Evolutionary conservation across 2,888 invertebrate species (phyloP).

Genomic region (Drosophila nr. fundita): DNA sequence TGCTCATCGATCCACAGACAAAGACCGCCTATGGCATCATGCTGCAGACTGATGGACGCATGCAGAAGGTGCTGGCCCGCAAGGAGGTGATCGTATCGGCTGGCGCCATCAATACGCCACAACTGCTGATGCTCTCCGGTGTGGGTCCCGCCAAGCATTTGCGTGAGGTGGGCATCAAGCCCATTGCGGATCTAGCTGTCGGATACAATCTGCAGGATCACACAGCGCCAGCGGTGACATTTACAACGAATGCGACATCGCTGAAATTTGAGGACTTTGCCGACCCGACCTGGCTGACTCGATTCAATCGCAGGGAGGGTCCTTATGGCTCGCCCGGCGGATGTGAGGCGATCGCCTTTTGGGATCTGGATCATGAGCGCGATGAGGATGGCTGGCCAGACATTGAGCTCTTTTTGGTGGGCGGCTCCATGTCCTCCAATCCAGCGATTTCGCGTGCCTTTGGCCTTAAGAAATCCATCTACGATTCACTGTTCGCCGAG

Average conservation of each 20-base stretch:
- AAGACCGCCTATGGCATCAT: slow-evolving; percentile 87
- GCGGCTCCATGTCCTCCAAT: slow-evolving; percentile 85
- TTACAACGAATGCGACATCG: slow-evolving; percentile 85
- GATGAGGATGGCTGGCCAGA: slow-evolving; percentile 87
- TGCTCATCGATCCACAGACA: slow-evolving; percentile 86
- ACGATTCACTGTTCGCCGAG: slow-evolving; percentile 85
- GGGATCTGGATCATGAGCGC: slow-evolving; percentile 87
- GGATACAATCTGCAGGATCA: slow-evolving; percentile 89
- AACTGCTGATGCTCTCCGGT: slow-evolving; percentile 92
- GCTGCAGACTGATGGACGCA: slow-evolving; percentile 84
- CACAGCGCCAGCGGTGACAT: slow-evolving; percentile 89
- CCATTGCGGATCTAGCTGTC: slow-evolving; percentile 87
- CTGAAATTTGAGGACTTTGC: slow-evolving; percentile 83
- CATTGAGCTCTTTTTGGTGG: slow-evolving; percentile 89
- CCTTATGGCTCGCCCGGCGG: slow-evolving; percentile 87
- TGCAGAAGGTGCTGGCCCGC: slow-evolving; percentile 86
- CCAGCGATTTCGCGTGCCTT: slow-evolving; percentile 85
- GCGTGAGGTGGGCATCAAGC: slow-evolving; percentile 85
- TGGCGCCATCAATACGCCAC: slow-evolving; percentile 92
- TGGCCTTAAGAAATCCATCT: slow-evolving; percentile 85
- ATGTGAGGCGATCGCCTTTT: slow-evolving; percentile 88
- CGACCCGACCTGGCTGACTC: slow-evolving; percentile 76
- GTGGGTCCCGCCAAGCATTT: slow-evolving; percentile 88
- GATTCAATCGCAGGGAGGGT: slow-evolving; percentile 83
- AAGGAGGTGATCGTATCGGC: slow-evolving; percentile 91